Evolutionary conservation across 2,113 vertebrate genomes (phyloP).

Genomic region (Lophius piscatorius): DNA sequence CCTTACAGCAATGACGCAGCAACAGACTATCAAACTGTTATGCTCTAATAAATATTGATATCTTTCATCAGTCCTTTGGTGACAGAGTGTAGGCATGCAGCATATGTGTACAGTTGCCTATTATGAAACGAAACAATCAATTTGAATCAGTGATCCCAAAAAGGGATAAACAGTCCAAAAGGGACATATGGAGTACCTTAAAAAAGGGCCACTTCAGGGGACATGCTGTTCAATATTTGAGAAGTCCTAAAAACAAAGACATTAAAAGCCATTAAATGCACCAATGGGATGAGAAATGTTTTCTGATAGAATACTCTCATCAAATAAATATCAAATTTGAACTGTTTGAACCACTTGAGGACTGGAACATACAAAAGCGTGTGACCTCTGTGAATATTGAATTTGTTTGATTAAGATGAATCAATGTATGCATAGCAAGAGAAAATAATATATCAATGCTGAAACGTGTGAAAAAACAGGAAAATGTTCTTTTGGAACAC

Average conservation of each 20-base stretch:
- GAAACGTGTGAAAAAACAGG: too few species aligned
- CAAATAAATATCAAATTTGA: conserved; percentile 10
- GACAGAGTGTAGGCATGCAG: conserved; percentile 8
- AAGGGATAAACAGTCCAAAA: too few species aligned
- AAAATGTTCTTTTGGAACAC: too few species aligned
- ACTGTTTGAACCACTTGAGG: background rate
- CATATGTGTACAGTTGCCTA: background rate
- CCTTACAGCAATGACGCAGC: conserved; percentile 7
- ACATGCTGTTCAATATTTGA: conserved; percentile 41
- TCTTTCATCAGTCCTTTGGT: conserved; percentile 19
- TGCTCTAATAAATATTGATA: conserved; percentile 25
- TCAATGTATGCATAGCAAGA: too few species aligned
- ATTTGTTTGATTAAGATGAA: background rate
- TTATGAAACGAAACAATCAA: background rate
- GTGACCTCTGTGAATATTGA: too few species aligned
- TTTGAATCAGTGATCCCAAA: background rate
- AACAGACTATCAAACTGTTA: conserved; percentile 6
- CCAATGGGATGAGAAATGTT: conserved; percentile 6
- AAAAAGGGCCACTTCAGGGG: too few species aligned
- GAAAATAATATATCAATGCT: too few species aligned
- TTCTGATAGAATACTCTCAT: conserved; percentile 9
- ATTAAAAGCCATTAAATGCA: conserved; percentile 56
- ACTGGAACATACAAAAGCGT: background rate
- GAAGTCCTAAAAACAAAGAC: conserved; percentile 45
- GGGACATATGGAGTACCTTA: too few species aligned